Evolutionary conservation across 2,888 invertebrate genomes (phyloP), one percentile per base, ranked within the genome.

Genomic region (Chromoteleia sp.): DNA sequence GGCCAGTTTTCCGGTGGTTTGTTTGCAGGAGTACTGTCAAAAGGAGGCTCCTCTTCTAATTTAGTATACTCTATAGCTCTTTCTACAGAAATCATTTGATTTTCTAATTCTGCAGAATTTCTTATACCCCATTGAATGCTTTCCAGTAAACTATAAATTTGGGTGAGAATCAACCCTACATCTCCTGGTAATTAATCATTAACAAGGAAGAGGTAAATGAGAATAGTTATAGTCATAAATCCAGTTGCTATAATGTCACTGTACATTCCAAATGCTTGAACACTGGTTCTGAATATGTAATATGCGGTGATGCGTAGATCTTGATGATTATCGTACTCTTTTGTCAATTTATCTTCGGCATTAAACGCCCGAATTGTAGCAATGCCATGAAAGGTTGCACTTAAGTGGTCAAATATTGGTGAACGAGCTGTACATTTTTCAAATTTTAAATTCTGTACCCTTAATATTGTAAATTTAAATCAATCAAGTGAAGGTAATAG

Each of bases 321-420:
- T 86, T 95, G 94, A 80, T 93, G 92, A 79, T 91, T 92, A 77
- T 93, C 93, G 74, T 93, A 93, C 86, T 94, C 94, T 10, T 92
- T 89, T 0, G 93, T 92, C 56, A 97, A 93, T 4, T 94, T 93
- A 95, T 81, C 98, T 93, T 33, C 33, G 5, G 1, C 7, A 4
- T 33, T 0, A 12, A 1, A 48, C 79, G 73, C 79, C 2, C 79
- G 73, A 48, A 79, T 79, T 14, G 79, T 79, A 0, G 61, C 14
- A 8, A 74, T 36, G 1, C 99, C 99, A 90, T 97, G 96, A 6
- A 99, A 93, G 0, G 98, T 95, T 21, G 98, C 96, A 88, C 95
- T 97, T 86, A 99, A 92, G 89, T 98, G 98, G 1, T 97, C 96
- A 92, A 98, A 99, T 10, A 99, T 97, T 0, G 99, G 99, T 86